These are phyloP conservation scores for Monochamus saltuarius DNA, from an alignment of 1,140 invertebrate species.

Conservation along the genomic window DNA sequence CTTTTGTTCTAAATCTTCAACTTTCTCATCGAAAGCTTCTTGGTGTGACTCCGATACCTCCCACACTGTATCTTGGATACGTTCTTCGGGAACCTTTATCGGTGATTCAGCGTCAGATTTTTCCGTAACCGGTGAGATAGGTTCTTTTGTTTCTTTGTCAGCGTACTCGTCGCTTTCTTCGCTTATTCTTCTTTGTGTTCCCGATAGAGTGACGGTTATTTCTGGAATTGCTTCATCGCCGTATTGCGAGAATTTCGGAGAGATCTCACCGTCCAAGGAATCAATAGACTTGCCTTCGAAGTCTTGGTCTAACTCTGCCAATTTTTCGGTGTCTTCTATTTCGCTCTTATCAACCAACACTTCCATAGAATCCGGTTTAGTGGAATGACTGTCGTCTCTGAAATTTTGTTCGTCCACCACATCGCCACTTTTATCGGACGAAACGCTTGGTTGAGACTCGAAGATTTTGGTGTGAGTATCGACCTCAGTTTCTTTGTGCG, in stretches of 20 bases:
- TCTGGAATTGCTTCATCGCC: constrained; percentile 45
- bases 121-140: constrained; percentile 50
- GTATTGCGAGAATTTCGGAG: constrained; percentile 26
- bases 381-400: constrained; percentile 38
- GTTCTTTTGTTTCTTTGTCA: constrained; percentile 28
- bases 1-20: constrained; percentile 27
- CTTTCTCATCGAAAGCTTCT: constrained; percentile 41
- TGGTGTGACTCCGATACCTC: constrained; percentile 61
- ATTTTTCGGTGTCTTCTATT: constrained; percentile 55
- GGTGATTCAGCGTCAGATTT: constrained; percentile 50
- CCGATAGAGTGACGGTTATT: constrained; percentile 47
- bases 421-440: constrained; percentile 32
- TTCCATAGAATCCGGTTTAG: constrained; percentile 54
- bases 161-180: constrained; percentile 48
- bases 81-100: constrained; percentile 59
- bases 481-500: constrained; percentile 39
- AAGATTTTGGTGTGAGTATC: constrained; percentile 29
- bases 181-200: constrained; percentile 47
- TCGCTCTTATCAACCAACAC: constrained; percentile 58
- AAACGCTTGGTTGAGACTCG: constrained; percentile 38
- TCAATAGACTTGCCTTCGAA: constrained; percentile 43
- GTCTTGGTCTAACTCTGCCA: constrained; percentile 49
- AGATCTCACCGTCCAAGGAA: constrained; percentile 34
- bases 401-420: constrained; percentile 9
- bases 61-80: constrained; percentile 63